phyloP scores from a whole-genome alignment of 1,140 invertebrate genomes.

The Camponotus vicinus region DNA sequence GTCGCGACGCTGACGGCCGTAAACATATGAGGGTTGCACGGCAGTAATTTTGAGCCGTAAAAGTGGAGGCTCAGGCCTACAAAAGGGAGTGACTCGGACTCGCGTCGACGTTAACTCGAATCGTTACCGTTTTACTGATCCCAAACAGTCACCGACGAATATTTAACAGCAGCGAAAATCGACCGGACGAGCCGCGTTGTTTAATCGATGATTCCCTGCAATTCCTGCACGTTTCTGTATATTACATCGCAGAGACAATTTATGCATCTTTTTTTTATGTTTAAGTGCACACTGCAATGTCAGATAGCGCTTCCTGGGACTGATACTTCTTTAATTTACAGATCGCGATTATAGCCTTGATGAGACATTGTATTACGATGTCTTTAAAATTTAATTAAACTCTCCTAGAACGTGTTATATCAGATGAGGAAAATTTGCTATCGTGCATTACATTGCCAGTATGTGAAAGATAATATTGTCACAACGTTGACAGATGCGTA shows the following conservation, averaged over 20 bases:
- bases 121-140: slow-evolving; percentile 82
- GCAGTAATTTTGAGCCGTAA: slow-evolving; percentile 79
- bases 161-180: slow-evolving; percentile 56
- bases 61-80: slow-evolving; percentile 66
- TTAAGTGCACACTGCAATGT: not conserved
- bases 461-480: slow-evolving; percentile 2
- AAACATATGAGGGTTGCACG: slow-evolving; percentile 74
- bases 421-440: slow-evolving; percentile 32
- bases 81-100: slow-evolving; percentile 66
- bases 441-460: not conserved
- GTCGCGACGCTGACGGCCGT: slow-evolving; percentile 76
- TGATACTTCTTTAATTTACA: not conserved
- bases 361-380: slow-evolving; percentile 5
- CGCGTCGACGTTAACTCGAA: slow-evolving; percentile 61
- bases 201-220: not conserved
- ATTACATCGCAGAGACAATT: not conserved
- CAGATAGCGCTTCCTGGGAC: not conserved
- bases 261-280: not conserved
- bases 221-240: not conserved
- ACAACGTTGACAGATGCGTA: not conserved
- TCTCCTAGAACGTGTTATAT: not conserved
- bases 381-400: slow-evolving; percentile 50
- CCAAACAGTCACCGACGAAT: slow-evolving; percentile 73
- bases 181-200: not conserved
- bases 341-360: slow-evolving; percentile 27